Evolutionary conservation across 2,113 vertebrate species (phyloP), one percentile per base, ranked within the genome.

Genomic region (Trichomycterus rosablanca): DNA sequence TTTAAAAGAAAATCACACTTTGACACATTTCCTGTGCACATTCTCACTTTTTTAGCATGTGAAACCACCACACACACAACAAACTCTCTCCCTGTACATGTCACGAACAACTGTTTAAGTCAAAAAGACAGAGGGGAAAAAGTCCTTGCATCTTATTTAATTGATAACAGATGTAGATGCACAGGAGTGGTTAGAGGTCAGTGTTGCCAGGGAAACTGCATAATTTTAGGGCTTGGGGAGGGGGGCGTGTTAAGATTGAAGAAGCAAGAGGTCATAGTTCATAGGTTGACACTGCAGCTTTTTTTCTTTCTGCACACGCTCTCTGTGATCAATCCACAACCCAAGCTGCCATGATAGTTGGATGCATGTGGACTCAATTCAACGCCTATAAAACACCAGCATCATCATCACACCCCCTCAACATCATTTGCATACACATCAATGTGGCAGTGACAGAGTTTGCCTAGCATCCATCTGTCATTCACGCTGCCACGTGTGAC

Each of bases 151-250:
- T 22, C 83, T 49, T 14, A 44, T 84, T 81, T 88, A 89, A 89
- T 85, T 86, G 87, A 87, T 77, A 87, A 87, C 89, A 92, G 91
- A 89, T 92, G 90, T 87, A 84, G 80, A 67, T 79, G 76, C 75
- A 78, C 46, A 57, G 72, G 2, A 64, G 50, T 72, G 84, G 79
- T 81, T 79, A 85, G 73, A 78, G 90, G 87, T 91, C 84, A 82
- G 68, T 54, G 83, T 86, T 80, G 84, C 77, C 83, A 83, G 83
- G 79, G 81, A 70, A 87, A 84, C 84, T 14, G 50, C 79, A 77
- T 84, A 80, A 73, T 74, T 52, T 71, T 68, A 74, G 78, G 77
- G 79, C 74, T 67, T 76, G 61, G n/a, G n/a, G n/a, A n/a, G n/a
- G n/a, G n/a, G n/a, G n/a, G n/a, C n/a, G n/a, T 71, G 68, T 67